Evolutionary conservation across 2,888 invertebrate species (phyloP).

Genomic region (Ptychoptera contaminata): DNA sequence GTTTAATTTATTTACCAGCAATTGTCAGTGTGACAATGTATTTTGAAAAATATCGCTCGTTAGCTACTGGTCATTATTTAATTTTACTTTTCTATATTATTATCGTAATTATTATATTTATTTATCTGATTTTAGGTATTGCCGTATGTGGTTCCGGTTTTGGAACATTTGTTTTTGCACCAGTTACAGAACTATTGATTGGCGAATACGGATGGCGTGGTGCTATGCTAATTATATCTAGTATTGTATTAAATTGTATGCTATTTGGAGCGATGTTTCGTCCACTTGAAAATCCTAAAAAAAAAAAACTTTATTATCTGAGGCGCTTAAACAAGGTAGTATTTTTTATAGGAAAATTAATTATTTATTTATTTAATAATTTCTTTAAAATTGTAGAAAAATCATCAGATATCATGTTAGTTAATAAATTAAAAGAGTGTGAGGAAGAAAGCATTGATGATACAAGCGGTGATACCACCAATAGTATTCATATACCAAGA

Average conservation of each 20-base stretch:
- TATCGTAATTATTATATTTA: no score
- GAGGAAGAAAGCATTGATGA: no score
- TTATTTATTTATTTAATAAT: no score
- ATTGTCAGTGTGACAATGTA: slow-evolving; percentile 96
- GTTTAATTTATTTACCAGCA: slow-evolving; percentile 93
- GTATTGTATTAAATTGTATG: slow-evolving; percentile 68
- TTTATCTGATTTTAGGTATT: slow-evolving; percentile 18
- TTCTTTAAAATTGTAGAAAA: no score
- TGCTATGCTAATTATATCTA: slow-evolving; percentile 72
- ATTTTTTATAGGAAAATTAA: no score
- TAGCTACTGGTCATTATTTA: slow-evolving; percentile 82
- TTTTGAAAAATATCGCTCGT: slow-evolving; percentile 84
- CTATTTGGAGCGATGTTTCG: slow-evolving; percentile 83
- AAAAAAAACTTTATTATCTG: slow-evolving; percentile 1
- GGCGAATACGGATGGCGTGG: slow-evolving; percentile 69
- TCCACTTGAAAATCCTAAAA: slow-evolving; percentile 43
- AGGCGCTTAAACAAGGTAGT: slow-evolving; percentile 1
- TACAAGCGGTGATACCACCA: background rate
- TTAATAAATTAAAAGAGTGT: no score
- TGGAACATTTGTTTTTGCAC: slow-evolving; percentile 86
- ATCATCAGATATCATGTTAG: no score
- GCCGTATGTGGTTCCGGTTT: slow-evolving; percentile 69
- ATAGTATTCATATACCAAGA: slow-evolving; percentile 18
- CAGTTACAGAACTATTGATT: slow-evolving; percentile 54
- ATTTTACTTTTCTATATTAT: no score